These are phyloP conservation scores for Limosa lapponica DNA, from an alignment of 2,797 vertebrate species.

Conservation along the genomic window DNA sequence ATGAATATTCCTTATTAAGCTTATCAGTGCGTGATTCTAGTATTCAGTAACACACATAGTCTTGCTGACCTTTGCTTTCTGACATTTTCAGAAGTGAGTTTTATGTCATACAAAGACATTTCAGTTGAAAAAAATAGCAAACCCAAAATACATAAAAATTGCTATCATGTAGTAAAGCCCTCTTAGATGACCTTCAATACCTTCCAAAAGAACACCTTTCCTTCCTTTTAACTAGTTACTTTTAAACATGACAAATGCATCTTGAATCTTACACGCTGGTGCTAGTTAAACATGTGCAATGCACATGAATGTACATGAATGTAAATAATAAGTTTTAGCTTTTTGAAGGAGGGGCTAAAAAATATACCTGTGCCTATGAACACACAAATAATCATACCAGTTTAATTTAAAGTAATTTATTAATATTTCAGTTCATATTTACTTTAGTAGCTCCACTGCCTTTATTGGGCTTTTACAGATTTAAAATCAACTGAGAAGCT, in stretches of 20 bases:
- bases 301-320: neutral
- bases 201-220: neutral
- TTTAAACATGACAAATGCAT: neutral
- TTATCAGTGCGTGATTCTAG: neutral
- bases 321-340: neutral
- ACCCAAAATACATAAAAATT: neutral
- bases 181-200: neutral
- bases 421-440: neutral
- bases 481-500: neutral
- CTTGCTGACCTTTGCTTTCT: neutral
- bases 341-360: fast-evolving
- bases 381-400: neutral
- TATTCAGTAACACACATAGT: neutral
- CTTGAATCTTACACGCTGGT: neutral
- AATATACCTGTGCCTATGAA: neutral
- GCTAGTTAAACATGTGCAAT: neutral
- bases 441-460: neutral
- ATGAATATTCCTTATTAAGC: conserved; percentile 6
- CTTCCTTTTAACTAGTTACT: neutral
- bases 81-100: conserved; percentile 26
- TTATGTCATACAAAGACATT: conserved; percentile 1
- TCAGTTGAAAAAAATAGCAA: neutral
- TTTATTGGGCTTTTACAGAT: neutral
- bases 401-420: neutral
- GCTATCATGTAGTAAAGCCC: neutral